phyloP scores from a whole-genome alignment of 92 coral and sea anemone species.

The Heteractis magnifica region DNA sequence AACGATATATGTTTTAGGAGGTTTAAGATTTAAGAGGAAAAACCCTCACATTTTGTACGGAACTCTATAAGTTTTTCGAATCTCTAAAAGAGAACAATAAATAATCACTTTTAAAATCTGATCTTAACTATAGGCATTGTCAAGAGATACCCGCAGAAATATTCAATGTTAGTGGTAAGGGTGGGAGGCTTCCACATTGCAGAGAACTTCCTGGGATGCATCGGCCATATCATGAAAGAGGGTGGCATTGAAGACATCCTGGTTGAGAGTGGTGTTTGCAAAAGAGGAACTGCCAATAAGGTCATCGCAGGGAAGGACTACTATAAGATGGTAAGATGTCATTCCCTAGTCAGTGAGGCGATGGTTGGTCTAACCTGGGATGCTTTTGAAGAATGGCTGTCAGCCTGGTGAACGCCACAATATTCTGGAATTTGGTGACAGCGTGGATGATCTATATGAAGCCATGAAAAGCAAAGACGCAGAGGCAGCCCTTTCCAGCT shows the following conservation, averaged over 20 bases:
- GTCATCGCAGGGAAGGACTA: constrained; percentile 24
- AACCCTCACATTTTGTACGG: too few relatives aligned
- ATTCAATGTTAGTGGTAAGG: constrained; percentile 3
- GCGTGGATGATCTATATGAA: constrained; percentile 12
- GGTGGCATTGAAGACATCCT: constrained; percentile 18
- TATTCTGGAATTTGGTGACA: constrained; percentile 26
- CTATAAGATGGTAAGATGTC: constrained; percentile 25
- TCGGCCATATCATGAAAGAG: constrained; percentile 15
- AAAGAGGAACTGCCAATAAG: background rate
- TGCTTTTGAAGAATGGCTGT: constrained; percentile 24
- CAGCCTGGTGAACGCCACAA: constrained; percentile 9
- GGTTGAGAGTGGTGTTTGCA: background rate
- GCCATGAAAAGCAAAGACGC: constrained; percentile 10
- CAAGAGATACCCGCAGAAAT: constrained; percentile 23
- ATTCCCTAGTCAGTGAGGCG: constrained; percentile 27
- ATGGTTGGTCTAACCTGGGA: constrained; percentile 32
- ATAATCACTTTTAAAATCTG: background rate
- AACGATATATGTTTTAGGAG: too few relatives aligned
- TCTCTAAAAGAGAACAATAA: background rate
- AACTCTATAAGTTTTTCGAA: too few relatives aligned
- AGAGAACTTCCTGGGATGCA: constrained; percentile 24
- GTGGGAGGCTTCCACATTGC: constrained; percentile 32
- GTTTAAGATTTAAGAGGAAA: too few relatives aligned
- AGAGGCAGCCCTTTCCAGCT: background rate
- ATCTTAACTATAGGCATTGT: constrained; percentile 9